Percentiles rank a stretch among this genome's conserved stretches.
These are phyloP conservation scores for Corticium candelabrum DNA, from an alignment of 37 sponge, comb jelly and placozoan species.

Conservation along the genomic window DNA sequence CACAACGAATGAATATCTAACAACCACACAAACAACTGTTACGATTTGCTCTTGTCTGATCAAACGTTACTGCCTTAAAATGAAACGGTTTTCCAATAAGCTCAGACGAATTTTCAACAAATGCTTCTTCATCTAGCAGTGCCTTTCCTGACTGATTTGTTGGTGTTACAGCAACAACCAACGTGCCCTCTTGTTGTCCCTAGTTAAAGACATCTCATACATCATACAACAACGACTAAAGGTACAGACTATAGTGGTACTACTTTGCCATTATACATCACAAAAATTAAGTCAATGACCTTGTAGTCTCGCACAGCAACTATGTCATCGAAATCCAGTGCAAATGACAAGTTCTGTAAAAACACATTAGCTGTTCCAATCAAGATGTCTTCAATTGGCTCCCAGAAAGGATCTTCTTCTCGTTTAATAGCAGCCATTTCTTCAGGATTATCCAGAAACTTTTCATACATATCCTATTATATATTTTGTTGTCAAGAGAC, in stretches of 20 bases:
- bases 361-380: conserved; percentile 34
- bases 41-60: background rate
- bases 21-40: background rate
- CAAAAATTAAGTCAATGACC: conserved; percentile 8
- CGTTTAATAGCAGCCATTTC: conserved; percentile 3
- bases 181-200: conserved; percentile 21
- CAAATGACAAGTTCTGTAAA: conserved; percentile 24
- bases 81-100: conserved; percentile 33
- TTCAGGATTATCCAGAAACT: conserved; percentile 12
- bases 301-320: conserved; percentile 21
- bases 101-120: conserved; percentile 30
- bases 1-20: conserved; percentile 16
- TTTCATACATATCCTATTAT: conserved; percentile 21
- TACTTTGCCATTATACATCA: background rate
- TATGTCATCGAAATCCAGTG: conserved; percentile 25
- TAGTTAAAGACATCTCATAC: too few relatives aligned
- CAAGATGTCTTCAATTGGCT: conserved; percentile 27
- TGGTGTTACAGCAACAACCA: conserved; percentile 13
- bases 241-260: too few relatives aligned
- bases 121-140: conserved; percentile 27
- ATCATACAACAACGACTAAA: too few relatives aligned
- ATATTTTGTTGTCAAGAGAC: background rate
- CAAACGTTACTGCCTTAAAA: conserved; percentile 13
- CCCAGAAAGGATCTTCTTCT: conserved; percentile 42
- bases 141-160: conserved; percentile 8